phyloP scores from a whole-genome alignment of 1,140 invertebrate species.

The Proales similis region DNA sequence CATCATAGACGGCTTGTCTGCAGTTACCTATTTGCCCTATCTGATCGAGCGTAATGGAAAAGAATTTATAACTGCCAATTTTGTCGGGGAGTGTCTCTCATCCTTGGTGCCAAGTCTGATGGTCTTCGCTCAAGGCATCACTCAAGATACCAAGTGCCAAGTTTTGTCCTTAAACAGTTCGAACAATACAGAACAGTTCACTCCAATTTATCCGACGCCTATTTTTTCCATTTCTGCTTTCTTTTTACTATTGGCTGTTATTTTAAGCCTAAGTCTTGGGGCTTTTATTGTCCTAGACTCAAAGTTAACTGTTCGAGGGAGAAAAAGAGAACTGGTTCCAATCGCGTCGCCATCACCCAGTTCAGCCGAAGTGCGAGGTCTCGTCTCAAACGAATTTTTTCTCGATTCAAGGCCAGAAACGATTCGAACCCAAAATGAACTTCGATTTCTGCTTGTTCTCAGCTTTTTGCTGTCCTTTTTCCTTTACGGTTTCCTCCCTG shows the following conservation, averaged over 20 bases:
- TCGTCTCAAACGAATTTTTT: no score
- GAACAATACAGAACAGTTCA: neutral
- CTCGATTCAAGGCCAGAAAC: no score
- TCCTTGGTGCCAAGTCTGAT: constrained; percentile 16
- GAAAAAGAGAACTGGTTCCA: neutral
- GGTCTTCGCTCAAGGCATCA: constrained; percentile 32
- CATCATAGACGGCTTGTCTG: constrained; percentile 20
- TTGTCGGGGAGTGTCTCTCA: constrained; percentile 57
- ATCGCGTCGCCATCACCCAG: no score
- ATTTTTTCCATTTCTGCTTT: constrained; percentile 29
- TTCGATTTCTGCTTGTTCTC: constrained; percentile 1
- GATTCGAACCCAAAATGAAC: no score
- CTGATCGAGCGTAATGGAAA: constrained; percentile 57
- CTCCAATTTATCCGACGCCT: neutral
- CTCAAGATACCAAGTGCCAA: neutral
- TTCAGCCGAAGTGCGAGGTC: no score
- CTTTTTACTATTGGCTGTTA: constrained; percentile 11
- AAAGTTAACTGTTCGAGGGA: neutral
- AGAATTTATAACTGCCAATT: constrained; percentile 63
- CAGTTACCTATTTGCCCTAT: constrained; percentile 16
- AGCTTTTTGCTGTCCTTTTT: constrained; percentile 34
- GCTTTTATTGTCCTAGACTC: constrained; percentile 2
- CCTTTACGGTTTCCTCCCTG: constrained; percentile 66
- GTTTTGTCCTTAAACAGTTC: neutral
- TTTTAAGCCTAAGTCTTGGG: constrained; percentile 3